Percentiles rank a stretch among this genome's conserved stretches.
Conservation (phyloP, 2,888 invertebrate species). For the Drosophila kambysellisi region DNA sequence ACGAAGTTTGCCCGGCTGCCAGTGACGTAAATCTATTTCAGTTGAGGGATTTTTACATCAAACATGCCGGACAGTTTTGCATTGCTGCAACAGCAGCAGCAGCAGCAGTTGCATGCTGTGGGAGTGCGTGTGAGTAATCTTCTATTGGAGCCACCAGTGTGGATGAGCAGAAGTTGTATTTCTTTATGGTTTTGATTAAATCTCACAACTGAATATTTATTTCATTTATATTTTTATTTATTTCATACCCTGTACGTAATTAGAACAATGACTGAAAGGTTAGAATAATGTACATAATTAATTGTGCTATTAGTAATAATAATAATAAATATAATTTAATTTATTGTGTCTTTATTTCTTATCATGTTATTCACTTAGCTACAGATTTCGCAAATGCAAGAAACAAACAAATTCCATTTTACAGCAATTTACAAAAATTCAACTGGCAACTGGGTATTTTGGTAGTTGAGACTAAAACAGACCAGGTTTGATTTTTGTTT, state of each 20-base stretch:
- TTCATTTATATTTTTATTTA: too few species aligned
- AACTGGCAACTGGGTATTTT: background rate
- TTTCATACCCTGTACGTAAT: conserved; percentile 24
- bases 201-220: conserved; percentile 63
- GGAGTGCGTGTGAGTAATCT: conserved; percentile 65
- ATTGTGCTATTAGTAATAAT: too few species aligned
- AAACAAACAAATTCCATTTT: background rate
- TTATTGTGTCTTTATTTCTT: background rate
- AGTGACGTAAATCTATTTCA: conserved; percentile 82
- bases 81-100: conserved; percentile 37
- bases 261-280: background rate
- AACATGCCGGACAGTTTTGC: conserved; percentile 78
- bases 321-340: too few species aligned
- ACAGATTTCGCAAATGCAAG: background rate
- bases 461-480: background rate
- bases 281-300: background rate
- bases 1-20: conserved; percentile 64
- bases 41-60: conserved; percentile 80
- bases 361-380: background rate
- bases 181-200: conserved; percentile 61
- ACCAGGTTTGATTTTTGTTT: conserved; percentile 5
- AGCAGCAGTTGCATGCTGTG: background rate
- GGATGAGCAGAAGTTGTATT: conserved; percentile 22
- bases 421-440: background rate
- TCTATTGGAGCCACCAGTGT: conserved; percentile 30